A percentile compares a stretch with the other conserved stretches of the same genome.
Conservation (phyloP, 2,113 vertebrate genomes). For the Tylochromis polylepis region DNA sequence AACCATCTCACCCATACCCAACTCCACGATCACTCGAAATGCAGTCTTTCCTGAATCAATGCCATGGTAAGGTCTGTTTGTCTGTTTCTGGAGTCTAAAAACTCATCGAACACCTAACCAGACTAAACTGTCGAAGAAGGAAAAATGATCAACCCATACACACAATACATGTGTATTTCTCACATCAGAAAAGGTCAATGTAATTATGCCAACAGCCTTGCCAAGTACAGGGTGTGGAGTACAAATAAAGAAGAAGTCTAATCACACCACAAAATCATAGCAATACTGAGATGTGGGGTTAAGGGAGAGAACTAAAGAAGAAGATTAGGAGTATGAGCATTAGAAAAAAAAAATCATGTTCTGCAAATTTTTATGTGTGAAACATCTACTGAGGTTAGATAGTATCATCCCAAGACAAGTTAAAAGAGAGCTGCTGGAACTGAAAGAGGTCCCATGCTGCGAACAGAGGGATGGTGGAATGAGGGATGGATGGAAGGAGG, state of each 20-base stretch:
- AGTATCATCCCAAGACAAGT: not conserved
- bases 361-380: not conserved
- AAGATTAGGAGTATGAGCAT: not conserved
- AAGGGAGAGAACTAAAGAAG: not conserved
- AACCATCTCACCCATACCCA: not conserved
- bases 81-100: not conserved
- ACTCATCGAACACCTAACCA: not conserved
- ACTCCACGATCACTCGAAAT: not conserved
- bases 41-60: not conserved
- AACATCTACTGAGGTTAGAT: not conserved
- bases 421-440: not conserved
- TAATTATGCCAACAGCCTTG: not conserved
- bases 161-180: not conserved
- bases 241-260: not conserved
- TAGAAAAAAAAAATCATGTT: not conserved
- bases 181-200: not conserved
- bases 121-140: not conserved
- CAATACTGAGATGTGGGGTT: not conserved
- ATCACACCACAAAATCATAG: not conserved
- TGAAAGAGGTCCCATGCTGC: not conserved
- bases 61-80: not conserved
- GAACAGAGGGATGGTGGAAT: not conserved
- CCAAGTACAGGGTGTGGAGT: not conserved
- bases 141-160: not conserved
- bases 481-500: not conserved